phyloP scores from a whole-genome alignment of 2,113 vertebrate genomes.

The Pterophyllum scalare region DNA sequence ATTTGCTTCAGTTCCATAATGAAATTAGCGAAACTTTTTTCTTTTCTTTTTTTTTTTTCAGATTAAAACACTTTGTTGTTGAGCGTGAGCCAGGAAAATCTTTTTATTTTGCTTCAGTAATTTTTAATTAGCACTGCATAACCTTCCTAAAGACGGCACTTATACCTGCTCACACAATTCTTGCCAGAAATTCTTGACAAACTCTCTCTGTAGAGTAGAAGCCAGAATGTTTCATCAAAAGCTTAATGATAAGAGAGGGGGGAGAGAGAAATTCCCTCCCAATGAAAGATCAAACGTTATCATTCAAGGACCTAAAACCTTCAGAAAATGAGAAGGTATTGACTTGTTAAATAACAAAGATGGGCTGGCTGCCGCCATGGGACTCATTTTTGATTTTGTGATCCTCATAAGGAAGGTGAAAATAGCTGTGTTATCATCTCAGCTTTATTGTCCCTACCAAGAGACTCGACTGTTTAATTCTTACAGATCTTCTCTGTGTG shows the following conservation, averaged over 20 bases:
- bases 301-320: slow-evolving; percentile 21
- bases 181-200: slow-evolving; percentile 52
- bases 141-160: slow-evolving; percentile 42
- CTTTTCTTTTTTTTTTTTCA: background rate
- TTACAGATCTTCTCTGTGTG: slow-evolving; percentile 36
- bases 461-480: slow-evolving; percentile 36
- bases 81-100: slow-evolving; percentile 9
- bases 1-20: slow-evolving; percentile 19
- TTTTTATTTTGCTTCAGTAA: slow-evolving; percentile 21
- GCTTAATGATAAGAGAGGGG: slow-evolving; percentile 41
- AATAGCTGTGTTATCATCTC: slow-evolving; percentile 45
- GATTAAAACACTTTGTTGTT: slow-evolving; percentile 41
- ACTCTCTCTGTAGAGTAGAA: slow-evolving; percentile 38
- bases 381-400: slow-evolving; percentile 55
- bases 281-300: slow-evolving; percentile 17
- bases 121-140: slow-evolving; percentile 54
- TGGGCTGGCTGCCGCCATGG: slow-evolving; percentile 27
- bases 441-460: slow-evolving; percentile 44
- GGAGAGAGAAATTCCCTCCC: slow-evolving; percentile 10
- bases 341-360: slow-evolving; percentile 46
- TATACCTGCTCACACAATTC: slow-evolving; percentile 44
- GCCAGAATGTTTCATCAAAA: slow-evolving; percentile 48
- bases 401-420: slow-evolving; percentile 45
- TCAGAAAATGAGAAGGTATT: slow-evolving; percentile 44
- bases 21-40: slow-evolving; percentile 27